Evolutionary conservation across 2,113 vertebrate genomes (phyloP).

Genomic region (Corynorhinus townsendii): DNA sequence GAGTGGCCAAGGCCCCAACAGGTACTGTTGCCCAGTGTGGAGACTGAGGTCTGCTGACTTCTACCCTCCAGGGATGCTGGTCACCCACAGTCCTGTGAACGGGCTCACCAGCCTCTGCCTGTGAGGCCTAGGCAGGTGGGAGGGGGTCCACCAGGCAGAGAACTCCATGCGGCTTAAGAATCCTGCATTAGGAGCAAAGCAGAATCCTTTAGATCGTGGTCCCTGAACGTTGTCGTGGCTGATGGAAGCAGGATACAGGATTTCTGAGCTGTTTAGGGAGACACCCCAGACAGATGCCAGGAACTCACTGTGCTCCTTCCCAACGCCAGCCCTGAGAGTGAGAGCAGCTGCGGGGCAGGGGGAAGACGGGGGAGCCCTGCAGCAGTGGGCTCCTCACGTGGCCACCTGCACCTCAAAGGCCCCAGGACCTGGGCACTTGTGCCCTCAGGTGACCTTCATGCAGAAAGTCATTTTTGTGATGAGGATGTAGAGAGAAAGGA

Average conservation of each 20-base stretch:
- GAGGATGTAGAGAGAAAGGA: slow-evolving; percentile 15
- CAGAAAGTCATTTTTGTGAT: slow-evolving; percentile 33
- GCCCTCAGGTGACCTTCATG: neutral
- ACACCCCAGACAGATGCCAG: neutral
- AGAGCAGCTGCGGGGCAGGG: neutral
- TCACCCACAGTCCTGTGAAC: neutral
- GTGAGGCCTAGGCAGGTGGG: neutral
- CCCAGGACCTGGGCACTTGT: neutral
- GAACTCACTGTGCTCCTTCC: neutral
- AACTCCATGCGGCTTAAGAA: neutral
- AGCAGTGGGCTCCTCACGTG: neutral
- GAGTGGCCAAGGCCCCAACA: neutral
- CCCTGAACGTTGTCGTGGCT: neutral
- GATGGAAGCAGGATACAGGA: neutral
- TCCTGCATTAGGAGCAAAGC: neutral
- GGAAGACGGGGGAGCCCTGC: too few relatives aligned
- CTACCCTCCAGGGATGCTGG: rapidly evolving
- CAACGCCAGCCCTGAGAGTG: neutral
- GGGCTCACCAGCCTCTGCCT: neutral
- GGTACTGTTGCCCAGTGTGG: too few relatives aligned
- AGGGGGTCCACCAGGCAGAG: neutral
- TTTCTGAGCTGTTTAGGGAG: neutral
- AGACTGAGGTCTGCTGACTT: too few relatives aligned
- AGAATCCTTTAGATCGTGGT: neutral
- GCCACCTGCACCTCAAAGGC: rapidly evolving